Evolutionary conservation across 2,888 invertebrate species (phyloP).

Genomic region (Salticus scenicus): DNA sequence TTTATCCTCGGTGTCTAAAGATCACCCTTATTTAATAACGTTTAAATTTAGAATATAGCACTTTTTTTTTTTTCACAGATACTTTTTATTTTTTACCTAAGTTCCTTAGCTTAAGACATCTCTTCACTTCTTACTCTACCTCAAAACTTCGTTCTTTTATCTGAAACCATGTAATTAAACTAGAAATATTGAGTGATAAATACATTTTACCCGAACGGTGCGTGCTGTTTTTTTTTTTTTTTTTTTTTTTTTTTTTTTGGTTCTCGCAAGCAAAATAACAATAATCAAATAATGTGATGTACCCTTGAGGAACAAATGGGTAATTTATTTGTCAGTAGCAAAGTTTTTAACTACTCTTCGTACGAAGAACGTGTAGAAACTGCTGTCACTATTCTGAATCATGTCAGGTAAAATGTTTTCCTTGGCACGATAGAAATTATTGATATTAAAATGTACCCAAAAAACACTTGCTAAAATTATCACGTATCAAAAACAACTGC

Average conservation of each 20-base stretch:
- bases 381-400: constrained; percentile 34
- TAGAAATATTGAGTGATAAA: constrained; percentile 46
- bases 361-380: constrained; percentile 48
- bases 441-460: constrained; percentile 44
- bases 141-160: background rate
- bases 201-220: constrained; percentile 46
- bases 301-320: constrained; percentile 42
- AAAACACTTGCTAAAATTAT: constrained; percentile 23
- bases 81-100: too few species aligned
- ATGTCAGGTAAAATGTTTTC: constrained; percentile 41
- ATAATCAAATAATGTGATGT: constrained; percentile 53
- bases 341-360: constrained; percentile 49
- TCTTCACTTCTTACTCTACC: too few species aligned
- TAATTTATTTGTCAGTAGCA: constrained; percentile 61
- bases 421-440: constrained; percentile 45
- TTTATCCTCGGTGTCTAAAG: too few species aligned
- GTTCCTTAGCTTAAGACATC: too few species aligned
- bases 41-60: too few species aligned
- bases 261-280: constrained; percentile 62
- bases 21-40: too few species aligned
- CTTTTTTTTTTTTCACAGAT: too few species aligned
- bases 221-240: constrained; percentile 9
- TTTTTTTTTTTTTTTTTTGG: too few species aligned
- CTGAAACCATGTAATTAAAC: constrained; percentile 41
- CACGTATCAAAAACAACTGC: constrained; percentile 39